Evolutionary conservation across 2,797 vertebrate genomes (phyloP).

Genomic region (Rallus crepitans): DNA sequence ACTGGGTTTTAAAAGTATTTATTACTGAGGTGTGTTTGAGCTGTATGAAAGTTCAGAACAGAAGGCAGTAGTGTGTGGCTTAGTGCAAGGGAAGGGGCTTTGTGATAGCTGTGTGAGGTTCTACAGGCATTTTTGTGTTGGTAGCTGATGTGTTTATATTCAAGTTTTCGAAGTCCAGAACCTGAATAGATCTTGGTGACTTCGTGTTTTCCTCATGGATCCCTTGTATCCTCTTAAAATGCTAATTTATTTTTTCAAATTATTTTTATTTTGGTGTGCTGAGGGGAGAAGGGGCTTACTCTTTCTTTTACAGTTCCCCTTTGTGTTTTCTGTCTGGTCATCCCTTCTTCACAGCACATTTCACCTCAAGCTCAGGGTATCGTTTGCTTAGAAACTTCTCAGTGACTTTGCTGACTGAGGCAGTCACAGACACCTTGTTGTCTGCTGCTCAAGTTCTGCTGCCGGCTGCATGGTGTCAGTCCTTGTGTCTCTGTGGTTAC

Average conservation of each 20-base stretch:
- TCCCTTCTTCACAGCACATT: not conserved
- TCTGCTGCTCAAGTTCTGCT: rapidly evolving
- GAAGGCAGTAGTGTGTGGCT: not conserved
- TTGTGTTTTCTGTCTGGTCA: not conserved
- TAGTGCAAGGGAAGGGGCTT: not conserved
- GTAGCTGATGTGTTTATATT: not conserved
- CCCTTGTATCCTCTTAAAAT: not conserved
- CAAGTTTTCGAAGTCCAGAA: not conserved
- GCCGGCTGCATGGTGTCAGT: rapidly evolving
- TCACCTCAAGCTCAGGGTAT: not conserved
- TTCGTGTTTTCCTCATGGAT: rapidly evolving
- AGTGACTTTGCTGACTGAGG: not conserved
- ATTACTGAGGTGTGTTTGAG: not conserved
- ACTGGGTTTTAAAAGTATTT: not conserved
- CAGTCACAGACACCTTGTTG: rapidly evolving
- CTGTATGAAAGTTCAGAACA: not conserved
- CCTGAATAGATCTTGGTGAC: not conserved
- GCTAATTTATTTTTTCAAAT: not conserved
- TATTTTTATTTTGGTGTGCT: not conserved
- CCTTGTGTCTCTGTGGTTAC: not conserved
- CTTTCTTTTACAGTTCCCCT: not conserved
- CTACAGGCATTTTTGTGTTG: rapidly evolving
- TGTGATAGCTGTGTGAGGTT: not conserved
- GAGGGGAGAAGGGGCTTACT: not conserved
- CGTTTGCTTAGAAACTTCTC: rapidly evolving